Percentiles rank a stretch among this genome's conserved stretches.
Conservation (phyloP, 2,113 vertebrate species). For the Aptenodytes patagonicus region DNA sequence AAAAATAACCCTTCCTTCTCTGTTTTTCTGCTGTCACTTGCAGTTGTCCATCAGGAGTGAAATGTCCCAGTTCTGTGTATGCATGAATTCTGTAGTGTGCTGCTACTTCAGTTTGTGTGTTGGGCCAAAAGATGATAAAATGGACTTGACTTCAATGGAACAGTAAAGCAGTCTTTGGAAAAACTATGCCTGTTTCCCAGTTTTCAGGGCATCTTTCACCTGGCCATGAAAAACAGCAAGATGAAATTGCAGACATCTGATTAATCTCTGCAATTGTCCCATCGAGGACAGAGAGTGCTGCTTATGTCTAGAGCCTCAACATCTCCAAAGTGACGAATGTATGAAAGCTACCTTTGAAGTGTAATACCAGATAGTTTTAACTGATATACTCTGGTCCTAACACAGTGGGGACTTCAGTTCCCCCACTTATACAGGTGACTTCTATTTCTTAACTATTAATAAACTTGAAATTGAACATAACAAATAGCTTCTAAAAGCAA, state of each 20-base stretch:
- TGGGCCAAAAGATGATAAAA: background rate
- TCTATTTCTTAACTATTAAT: background rate
- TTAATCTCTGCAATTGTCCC: background rate
- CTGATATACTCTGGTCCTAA: background rate
- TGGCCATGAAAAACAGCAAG: background rate
- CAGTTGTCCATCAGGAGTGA: background rate
- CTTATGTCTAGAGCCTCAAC: background rate
- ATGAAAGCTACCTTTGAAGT: background rate
- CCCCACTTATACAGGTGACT: background rate
- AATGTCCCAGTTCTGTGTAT: background rate
- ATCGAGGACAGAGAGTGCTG: background rate
- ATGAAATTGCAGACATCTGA: background rate
- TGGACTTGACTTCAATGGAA: background rate
- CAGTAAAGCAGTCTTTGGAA: background rate
- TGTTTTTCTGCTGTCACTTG: background rate
- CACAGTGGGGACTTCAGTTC: background rate
- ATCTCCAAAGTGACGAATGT: background rate
- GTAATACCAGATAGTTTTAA: background rate
- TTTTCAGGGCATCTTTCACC: background rate
- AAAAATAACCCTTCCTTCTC: constrained; percentile 16
- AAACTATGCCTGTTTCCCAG: background rate
- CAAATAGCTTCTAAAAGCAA: background rate
- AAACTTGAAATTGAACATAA: background rate
- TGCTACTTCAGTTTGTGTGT: background rate
- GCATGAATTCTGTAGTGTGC: background rate